Evolutionary conservation across 2,797 vertebrate genomes (phyloP).

Genomic region (Hydrophis major): DNA sequence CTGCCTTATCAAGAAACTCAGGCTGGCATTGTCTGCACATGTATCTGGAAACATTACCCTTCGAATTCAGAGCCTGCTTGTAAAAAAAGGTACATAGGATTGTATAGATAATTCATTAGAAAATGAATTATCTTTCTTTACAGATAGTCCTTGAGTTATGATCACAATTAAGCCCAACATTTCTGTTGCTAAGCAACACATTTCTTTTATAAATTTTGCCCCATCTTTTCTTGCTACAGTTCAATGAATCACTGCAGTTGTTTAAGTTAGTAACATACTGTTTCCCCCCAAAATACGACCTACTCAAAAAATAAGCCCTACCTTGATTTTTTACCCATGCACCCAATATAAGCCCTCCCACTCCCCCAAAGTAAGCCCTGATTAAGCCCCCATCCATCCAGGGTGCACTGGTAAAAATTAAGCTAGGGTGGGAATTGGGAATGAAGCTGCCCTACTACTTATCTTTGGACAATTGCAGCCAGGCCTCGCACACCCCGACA

Average conservation of each 20-base stretch:
- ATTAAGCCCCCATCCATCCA: no score
- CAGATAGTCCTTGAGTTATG: not conserved
- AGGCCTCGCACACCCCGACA: no score
- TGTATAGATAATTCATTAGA: not conserved
- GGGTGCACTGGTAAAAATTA: no score
- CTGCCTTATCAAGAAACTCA: accelerated
- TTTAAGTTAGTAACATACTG: not conserved
- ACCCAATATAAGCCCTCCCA: no score
- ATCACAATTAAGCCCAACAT: not conserved
- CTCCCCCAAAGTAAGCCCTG: no score
- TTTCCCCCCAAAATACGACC: no score
- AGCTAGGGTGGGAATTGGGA: no score
- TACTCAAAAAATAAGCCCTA: no score
- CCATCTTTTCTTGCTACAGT: not conserved
- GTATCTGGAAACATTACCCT: not conserved
- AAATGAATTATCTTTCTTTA: not conserved
- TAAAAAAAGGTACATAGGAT: not conserved
- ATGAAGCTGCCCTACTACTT: no score
- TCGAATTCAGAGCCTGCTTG: not conserved
- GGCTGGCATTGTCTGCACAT: no score
- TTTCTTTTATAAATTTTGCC: not conserved
- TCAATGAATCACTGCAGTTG: not conserved
- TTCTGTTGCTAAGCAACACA: not conserved
- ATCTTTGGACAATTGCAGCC: no score
- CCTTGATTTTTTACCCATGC: no score